Evolutionary conservation across 2,797 vertebrate genomes (phyloP).

Genomic region (Phrynocephalus vlangalii): DNA sequence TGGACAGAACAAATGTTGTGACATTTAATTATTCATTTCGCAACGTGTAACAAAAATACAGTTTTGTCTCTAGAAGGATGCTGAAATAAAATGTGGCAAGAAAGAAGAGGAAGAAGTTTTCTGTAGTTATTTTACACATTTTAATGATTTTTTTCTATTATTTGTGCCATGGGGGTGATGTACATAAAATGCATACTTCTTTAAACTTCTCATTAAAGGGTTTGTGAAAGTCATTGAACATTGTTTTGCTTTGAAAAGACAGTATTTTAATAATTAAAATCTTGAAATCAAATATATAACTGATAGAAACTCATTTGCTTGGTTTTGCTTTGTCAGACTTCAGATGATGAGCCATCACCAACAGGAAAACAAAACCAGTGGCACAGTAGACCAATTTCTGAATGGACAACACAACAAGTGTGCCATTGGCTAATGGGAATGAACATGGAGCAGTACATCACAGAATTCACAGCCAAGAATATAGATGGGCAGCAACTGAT

Average conservation of each 20-base stretch:
- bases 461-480: conserved; percentile 86
- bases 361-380: conserved; percentile 90
- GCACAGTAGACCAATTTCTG: conserved; percentile 87
- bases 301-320: conserved; percentile 4
- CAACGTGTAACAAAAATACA: not conserved
- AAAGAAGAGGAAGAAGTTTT: not conserved
- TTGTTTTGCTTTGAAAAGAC: not conserved
- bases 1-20: not conserved
- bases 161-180: too few species aligned
- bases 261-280: not conserved
- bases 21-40: not conserved
- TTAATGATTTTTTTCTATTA: not conserved
- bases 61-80: not conserved
- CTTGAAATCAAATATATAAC: not conserved
- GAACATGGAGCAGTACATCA: conserved; percentile 91
- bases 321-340: conserved; percentile 76
- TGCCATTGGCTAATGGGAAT: conserved; percentile 91
- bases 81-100: not conserved
- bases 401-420: conserved; percentile 91
- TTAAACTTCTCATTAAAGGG: not conserved
- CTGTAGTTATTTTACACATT: not conserved
- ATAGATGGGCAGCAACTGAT: conserved; percentile 87
- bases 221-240: not conserved
- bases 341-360: conserved; percentile 84
- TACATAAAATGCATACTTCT: not conserved